Evolutionary conservation across 2,113 vertebrate species (phyloP).

Genomic region (Solenodon paradoxus): DNA sequence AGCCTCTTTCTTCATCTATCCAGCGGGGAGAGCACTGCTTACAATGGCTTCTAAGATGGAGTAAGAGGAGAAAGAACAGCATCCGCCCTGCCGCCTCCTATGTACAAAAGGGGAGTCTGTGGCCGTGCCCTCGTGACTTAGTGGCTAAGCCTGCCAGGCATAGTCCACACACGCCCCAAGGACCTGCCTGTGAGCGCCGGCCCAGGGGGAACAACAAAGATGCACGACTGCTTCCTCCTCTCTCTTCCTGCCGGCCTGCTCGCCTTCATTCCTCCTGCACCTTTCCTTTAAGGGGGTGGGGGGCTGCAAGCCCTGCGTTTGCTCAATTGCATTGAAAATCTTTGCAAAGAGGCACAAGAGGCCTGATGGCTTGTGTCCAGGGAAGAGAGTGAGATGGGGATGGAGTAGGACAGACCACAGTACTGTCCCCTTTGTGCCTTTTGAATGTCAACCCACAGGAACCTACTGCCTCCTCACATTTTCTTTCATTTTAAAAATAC

Average conservation of each 20-base stretch:
- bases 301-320: neutral
- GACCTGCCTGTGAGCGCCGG: no score
- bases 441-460: neutral
- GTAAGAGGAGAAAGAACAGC: neutral
- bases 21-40: no score
- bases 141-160: no score
- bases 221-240: no score
- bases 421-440: neutral
- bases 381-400: neutral
- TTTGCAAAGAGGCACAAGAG: neutral
- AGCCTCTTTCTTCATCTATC: neutral
- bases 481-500: neutral
- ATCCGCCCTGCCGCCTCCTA: no score
- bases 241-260: no score
- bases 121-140: no score
- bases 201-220: no score
- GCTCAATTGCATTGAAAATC: neutral
- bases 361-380: neutral
- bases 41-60: no score
- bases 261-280: no score
- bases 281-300: no score
- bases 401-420: neutral
- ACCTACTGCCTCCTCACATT: neutral
- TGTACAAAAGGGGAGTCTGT: neutral
- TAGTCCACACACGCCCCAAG: no score